Base-by-base conservation (phyloP, 1,140 invertebrate genomes). In the Eueides isabella region DNA sequence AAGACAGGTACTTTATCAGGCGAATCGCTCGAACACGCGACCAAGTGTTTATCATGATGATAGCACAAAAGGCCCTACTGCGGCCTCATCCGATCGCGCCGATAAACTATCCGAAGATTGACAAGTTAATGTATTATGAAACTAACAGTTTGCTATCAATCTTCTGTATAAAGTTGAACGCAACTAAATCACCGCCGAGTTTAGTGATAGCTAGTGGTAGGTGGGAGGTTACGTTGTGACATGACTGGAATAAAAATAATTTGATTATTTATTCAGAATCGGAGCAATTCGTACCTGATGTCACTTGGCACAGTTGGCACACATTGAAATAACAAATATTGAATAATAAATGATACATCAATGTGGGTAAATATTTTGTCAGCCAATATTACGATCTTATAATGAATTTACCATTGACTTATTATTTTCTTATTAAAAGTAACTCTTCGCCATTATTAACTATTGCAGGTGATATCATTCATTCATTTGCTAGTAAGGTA, bases 1-100 rank as follows among this genome's bases (percentile, higher is more conserved):
- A 61, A 72, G 83, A 74, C 83, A 83, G 82, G 80, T 85, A 26
- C 48, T 55, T 81, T 86, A 84, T 80, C 83, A 79, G 72, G 1
- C 74, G 41, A 26, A 65, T 44, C 70, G 63, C 71, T 79, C 75
- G 67, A 79, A 76, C 80, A 84, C 80, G 80, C 81, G 78, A 85
- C 78, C 64, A 68, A 33, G 63, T 78, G 83, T 81, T 72, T 85
- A 83, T 88, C 84, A 71, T 69, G 66, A 76, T 84, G 80, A 87
- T 82, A 83, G 61, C 74, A 79, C 79, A 81, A 83, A 83, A 77
- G 77, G 72, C 63, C 61, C 55, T 62, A 28, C 23, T 63, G 7
- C 61, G 76, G 71, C 61, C 67, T 71, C 67, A 71, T 71, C 64
- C 61, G 72, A 75, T 77, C 44, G 61, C 67, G 33, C 68, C 63